Conservation (phyloP, 2,888 invertebrate genomes). For the Drosophila putrida region DNA sequence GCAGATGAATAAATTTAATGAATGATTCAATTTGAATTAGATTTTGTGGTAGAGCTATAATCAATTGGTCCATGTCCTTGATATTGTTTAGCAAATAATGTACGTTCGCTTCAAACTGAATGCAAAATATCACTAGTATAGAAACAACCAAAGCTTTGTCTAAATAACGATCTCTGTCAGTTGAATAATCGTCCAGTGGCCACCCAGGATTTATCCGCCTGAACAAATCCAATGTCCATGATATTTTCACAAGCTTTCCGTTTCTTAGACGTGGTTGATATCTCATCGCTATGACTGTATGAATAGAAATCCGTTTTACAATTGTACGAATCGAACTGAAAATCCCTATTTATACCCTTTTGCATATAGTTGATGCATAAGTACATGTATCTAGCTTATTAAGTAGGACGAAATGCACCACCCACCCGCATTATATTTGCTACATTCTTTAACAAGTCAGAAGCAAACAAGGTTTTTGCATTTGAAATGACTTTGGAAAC, state of each 20-base stretch:
- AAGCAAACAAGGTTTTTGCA: background rate
- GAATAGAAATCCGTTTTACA: background rate
- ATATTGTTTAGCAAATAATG: conserved; percentile 63
- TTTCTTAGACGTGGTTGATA: conserved; percentile 68
- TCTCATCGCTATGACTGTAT: conserved; percentile 48
- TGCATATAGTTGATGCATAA: no score
- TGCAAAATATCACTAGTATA: conserved; percentile 57
- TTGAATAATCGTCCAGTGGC: conserved; percentile 72
- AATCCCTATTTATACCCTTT: background rate
- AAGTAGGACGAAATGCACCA: background rate
- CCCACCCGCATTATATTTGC: background rate
- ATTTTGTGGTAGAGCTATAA: conserved; percentile 75
- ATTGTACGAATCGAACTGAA: background rate
- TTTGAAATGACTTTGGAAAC: background rate
- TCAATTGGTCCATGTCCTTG: conserved; percentile 67
- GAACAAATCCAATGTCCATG: conserved; percentile 67
- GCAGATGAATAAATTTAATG: conserved; percentile 70
- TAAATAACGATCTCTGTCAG: conserved; percentile 21
- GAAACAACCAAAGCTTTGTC: conserved; percentile 56
- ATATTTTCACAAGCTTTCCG: conserved; percentile 57
- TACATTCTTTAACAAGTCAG: background rate
- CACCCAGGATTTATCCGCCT: conserved; percentile 67
- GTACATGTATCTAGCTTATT: no score
- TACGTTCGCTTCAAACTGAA: conserved; percentile 71
- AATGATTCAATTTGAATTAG: conserved; percentile 69